Evolutionary conservation across 2,888 invertebrate genomes (phyloP), one percentile per base, ranked within the genome.

Genomic region (Alentia gelatinosa): DNA sequence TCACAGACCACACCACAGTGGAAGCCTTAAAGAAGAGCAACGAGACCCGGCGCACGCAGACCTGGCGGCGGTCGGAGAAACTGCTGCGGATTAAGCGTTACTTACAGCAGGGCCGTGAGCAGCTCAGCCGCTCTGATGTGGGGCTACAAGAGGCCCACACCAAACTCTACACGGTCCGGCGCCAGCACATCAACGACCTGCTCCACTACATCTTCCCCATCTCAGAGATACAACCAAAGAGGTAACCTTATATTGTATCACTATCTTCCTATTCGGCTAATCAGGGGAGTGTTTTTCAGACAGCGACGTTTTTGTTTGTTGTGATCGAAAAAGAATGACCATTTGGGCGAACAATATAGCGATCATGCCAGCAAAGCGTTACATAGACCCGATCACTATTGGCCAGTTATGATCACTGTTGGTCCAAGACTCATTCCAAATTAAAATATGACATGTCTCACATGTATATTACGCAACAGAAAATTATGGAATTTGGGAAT

Each of bases 171-270:
- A 79, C 35, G 30, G 42, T 33, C 33, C 39, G 89, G 26, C 39
- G 75, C 89, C 83, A 90, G 12, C 94, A 93, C 50, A 88, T 94
- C 7, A 63, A 91, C 39, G 90, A 91, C 35, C 92, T 95, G 3
- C 91, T 91, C 26, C 90, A 93, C 33, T 93, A 91, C 84, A 94
- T 94, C 68, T 95, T 95, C 91, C 93, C 94, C 7, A 93, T 95
- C 0, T 90, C 92, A 63, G 94, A 94, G 90, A 93, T 94, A 3
- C 93, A 92, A 79, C 93, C 92, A 33, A 91, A 91, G 79, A 93
- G 93, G 94, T 94, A 89, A n/a, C n/a, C n/a, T n/a, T n/a, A n/a
- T n/a, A n/a, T n/a, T n/a, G n/a, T n/a, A n/a, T n/a, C n/a, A n/a
- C n/a, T n/a, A n/a, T n/a, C n/a, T n/a, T n/a, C n/a, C n/a, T n/a